Conservation (phyloP, 2,113 vertebrate species). For the Rhizomys pruinosus region DNA sequence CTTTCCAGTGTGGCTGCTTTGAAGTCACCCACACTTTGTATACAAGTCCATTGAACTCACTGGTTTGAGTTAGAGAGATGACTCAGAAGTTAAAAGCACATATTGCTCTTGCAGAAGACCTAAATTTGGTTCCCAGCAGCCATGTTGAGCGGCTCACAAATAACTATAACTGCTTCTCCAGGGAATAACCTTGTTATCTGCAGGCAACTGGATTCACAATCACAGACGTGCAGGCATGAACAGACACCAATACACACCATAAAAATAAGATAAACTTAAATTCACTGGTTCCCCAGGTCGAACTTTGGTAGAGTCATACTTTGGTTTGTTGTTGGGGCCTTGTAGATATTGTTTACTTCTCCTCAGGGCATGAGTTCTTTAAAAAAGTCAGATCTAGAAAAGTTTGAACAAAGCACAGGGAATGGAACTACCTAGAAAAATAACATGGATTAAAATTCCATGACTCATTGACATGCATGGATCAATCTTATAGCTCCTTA, state of each 20-base stretch:
- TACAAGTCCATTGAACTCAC: not conserved
- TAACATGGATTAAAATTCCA: slow-evolving; percentile 33
- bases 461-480: not conserved
- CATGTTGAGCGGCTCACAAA: too few relatives aligned
- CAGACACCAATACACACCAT: too few relatives aligned
- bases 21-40: not conserved
- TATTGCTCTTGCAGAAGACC: not conserved
- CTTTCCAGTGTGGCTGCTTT: not conserved
- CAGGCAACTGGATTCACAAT: too few relatives aligned
- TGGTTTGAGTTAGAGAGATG: not conserved
- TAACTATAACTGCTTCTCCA: too few relatives aligned
- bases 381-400: not conserved
- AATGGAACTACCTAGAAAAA: not conserved
- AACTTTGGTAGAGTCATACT: not conserved
- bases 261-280: not conserved
- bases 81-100: not conserved
- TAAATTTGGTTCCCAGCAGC: not conserved
- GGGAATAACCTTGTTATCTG: too few relatives aligned
- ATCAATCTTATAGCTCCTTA: not conserved
- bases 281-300: not conserved
- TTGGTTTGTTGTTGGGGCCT: not conserved
- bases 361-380: not conserved
- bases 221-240: too few relatives aligned
- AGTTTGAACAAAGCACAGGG: not conserved
- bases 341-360: not conserved